Base-by-base conservation (phyloP, 2,113 vertebrate species). In the Sphaerodactylus townsendi region DNA sequence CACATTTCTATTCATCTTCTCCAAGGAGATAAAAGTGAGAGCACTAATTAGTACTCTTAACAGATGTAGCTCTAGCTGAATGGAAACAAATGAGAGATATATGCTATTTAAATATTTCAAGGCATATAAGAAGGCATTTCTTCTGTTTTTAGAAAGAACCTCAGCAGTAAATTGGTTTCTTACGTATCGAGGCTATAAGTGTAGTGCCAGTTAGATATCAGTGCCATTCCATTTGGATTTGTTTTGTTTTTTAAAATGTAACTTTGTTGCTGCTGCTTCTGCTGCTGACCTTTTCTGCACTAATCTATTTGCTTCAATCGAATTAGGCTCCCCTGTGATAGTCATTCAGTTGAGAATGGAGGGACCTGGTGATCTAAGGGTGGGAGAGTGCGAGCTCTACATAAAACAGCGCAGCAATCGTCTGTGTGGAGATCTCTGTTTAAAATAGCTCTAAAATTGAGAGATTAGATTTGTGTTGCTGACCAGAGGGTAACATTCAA, bases 61-160 rank as follows among this genome's bases (percentile, higher is more conserved):
- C 23, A 65, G 13, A 23, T 17, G 25, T 2, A 0, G 48, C 14
- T 14, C 59, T 74, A 65, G 0, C 1, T 2, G n/a, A n/a, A 0
- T 3, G 71, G 30, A 28, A 46, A 85, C 66, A 50, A 48, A 41
- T 30, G 39, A 53, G 39, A 53, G 30, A 75, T 82, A 39, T 7
- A 30, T 13, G 0, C 1, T 3, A 4, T 19, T 69, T 66, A 25
- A 15, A 0, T 89, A 59, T 87, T 53, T 46, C 6, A 21, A 62
- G 19, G 25, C 41, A 1, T n/a, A 8, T 13, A n/a, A 35, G 76
- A 75, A 83, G 15, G 25, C 5, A 6, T 59, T 48, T n/a, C 6
- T 35, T 23, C 15, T 11, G 30, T 35, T 30, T 15, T 56, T 6
- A 23, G 30, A 78, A 78, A 79, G 13, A 79, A 33, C 39, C n/a